Conservation (phyloP, 92 coral and sea anemone genomes). For the Umimayanthus kanabou region DNA sequence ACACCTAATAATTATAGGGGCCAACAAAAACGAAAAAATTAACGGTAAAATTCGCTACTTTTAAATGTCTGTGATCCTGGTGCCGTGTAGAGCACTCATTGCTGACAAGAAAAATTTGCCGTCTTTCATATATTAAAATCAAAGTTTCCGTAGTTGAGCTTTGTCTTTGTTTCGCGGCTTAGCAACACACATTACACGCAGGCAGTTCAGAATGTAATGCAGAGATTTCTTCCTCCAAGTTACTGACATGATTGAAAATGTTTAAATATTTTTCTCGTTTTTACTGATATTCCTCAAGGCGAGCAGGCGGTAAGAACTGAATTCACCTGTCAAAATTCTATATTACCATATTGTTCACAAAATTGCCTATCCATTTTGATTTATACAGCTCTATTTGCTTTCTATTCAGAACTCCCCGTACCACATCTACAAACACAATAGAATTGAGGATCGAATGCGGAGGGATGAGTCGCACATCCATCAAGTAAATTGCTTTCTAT, state of each 20-base stretch:
- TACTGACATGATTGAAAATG: not conserved
- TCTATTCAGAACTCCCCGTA: slow-evolving; percentile 40
- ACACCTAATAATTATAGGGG: slow-evolving; percentile 23
- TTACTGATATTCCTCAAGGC: slow-evolving; percentile 31
- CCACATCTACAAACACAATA: slow-evolving; percentile 45
- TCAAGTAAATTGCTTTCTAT: slow-evolving; percentile 39
- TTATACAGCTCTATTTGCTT: slow-evolving; percentile 44
- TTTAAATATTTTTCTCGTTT: not conserved
- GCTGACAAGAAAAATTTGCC: not conserved
- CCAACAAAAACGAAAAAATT: slow-evolving; percentile 1
- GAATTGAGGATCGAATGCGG: slow-evolving; percentile 25
- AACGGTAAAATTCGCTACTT: slow-evolving; percentile 1
- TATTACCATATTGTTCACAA: slow-evolving; percentile 35
- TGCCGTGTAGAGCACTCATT: not conserved
- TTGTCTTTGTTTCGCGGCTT: not conserved
- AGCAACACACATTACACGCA: not conserved
- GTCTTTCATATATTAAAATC: slow-evolving; percentile 26
- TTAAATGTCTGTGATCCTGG: slow-evolving; percentile 16
- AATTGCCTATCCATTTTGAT: slow-evolving; percentile 31
- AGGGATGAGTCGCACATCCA: slow-evolving; percentile 31
- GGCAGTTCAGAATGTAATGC: not conserved
- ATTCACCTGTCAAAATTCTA: slow-evolving; percentile 38
- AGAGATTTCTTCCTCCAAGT: not conserved
- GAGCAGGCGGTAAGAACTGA: slow-evolving; percentile 26
- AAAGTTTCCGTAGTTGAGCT: slow-evolving; percentile 12